Conservation (phyloP, 2,888 invertebrate genomes). For the Dione juno region DNA sequence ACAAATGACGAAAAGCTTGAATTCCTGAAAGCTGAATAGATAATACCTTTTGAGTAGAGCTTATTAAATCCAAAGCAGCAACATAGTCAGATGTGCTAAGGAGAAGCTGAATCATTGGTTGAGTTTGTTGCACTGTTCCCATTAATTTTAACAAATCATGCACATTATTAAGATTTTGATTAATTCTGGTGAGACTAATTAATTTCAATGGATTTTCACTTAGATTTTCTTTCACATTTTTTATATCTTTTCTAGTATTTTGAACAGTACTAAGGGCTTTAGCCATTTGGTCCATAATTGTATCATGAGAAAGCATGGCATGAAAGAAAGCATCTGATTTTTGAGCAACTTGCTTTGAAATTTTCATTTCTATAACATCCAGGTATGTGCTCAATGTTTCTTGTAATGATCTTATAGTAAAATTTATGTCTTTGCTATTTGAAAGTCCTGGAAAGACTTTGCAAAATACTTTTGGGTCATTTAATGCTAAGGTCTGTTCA, state of each 20-base stretch:
- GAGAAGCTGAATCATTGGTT: slow-evolving; percentile 97
- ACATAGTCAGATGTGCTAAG: slow-evolving; percentile 98
- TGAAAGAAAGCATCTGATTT: slow-evolving; percentile 99
- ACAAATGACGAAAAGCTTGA: slow-evolving; percentile 97
- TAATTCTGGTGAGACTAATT: slow-evolving; percentile 87
- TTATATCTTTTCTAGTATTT: slow-evolving; percentile 88
- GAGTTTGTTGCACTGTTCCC: slow-evolving; percentile 98
- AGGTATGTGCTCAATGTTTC: slow-evolving; percentile 97
- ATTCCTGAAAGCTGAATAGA: slow-evolving; percentile 95
- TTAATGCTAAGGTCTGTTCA: slow-evolving; percentile 90
- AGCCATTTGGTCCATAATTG: slow-evolving; percentile 97
- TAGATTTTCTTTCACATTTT: slow-evolving; percentile 89
- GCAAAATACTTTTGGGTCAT: slow-evolving; percentile 91
- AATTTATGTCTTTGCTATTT: slow-evolving; percentile 82
- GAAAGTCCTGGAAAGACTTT: slow-evolving; percentile 90
- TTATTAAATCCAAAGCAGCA: slow-evolving; percentile 97
- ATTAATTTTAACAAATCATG: slow-evolving; percentile 93
- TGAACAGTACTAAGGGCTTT: slow-evolving; percentile 90
- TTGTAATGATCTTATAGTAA: slow-evolving; percentile 88
- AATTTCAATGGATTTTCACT: slow-evolving; percentile 92
- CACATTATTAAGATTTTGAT: slow-evolving; percentile 86
- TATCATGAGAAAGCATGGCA: slow-evolving; percentile 99
- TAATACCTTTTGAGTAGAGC: slow-evolving; percentile 97
- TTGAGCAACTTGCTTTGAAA: slow-evolving; percentile 95
- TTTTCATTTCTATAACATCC: slow-evolving; percentile 96